Evolutionary conservation across 2,113 vertebrate species (phyloP), one percentile per base, ranked within the genome.

Genomic region (Ramphastos sulfuratus): DNA sequence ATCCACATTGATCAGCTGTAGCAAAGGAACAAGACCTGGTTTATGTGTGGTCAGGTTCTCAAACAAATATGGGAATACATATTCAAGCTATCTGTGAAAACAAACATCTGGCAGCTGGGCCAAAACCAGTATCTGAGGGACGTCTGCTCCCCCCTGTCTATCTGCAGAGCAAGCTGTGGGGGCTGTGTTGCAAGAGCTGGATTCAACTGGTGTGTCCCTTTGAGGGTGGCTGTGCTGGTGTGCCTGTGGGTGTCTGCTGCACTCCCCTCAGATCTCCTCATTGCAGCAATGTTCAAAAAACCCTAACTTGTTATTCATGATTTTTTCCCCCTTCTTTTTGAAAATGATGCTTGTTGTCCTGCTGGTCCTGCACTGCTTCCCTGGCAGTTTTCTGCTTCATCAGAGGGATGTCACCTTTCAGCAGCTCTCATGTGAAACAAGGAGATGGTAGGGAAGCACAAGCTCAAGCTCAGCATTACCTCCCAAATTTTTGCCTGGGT

Each of bases 21-120:
- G 73, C 0, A 0, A 84, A 86, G 80, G 71, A 95, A 76, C 73
- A 87, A 89, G 71, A 71, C 89, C 48, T n/a, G 35, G 84, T 93
- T 95, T 94, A 78, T 85, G 82, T 82, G 93, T 89, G 91, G 56
- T 82, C 87, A 93, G 67, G 70, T 78, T 92, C 94, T 91, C 85
- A 86, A 85, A 76, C 75, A 94, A 85, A 94, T 87, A 76, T 7
- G 72, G 78, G 83, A 82, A 95, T 78, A 90, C 11, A 94, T 59
- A 85, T 74, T 80, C 83, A 52, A 63, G 66, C 75, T 92, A 90
- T 84, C 84, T 72, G 19, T 44, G 70, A 73, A 93, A 96, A 93
- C 56, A 95, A 96, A 89, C 81, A 82, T 14, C 59, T 65, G 72
- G 76, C 70, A 92, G 75, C 87, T 84, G 0, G 2, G 89, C 87